Evolutionary conservation across 2,888 invertebrate species (phyloP), one percentile per base, ranked within the genome.

Genomic region (Pocota personata): DNA sequence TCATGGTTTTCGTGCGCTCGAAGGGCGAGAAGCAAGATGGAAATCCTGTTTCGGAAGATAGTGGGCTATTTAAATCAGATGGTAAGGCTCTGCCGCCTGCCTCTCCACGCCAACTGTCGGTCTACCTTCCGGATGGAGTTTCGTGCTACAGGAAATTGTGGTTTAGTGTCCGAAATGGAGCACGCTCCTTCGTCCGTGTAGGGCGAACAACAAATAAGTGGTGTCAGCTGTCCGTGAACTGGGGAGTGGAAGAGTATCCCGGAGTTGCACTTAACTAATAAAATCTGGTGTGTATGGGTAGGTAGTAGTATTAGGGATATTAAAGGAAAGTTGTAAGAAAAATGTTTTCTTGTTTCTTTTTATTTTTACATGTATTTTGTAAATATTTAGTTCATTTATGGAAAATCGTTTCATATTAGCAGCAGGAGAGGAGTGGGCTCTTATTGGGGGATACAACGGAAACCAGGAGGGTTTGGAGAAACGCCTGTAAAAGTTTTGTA

Each of bases 81-180:
- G 76, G 80, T 3, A 80, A 76, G 80, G 67, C 55, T 83, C 19
- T 50, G 50, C 32, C 32, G 66, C 66, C 66, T 27, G 32, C 62
- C 37, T 37, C 35, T 1, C 32, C 43, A 2, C 24, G 32, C 14
- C 43, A 43, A 48, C 24, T 27, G 32, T 58, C 60, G 64, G 79
- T 71, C 52, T 75, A 84, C 84, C 84, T 75, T 58, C 76, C 84
- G 84, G 80, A 80, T 76, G 80, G 57, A 84, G 80, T 76, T 84
- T 86, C 84, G 80, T 86, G 84, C 84, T 80, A 37, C 84, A 86
- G 84, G 84, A 86, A 86, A 80, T 86, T 86, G 84, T 86, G 84
- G 84, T 80, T 86, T 80, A 86, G 75, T 80, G 84, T 80, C 84
- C 80, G 84, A 86, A 86, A 80, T 84, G 37, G 76, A 84, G 75